These are phyloP conservation scores for Tetraneura akinire DNA, from an alignment of 1,140 invertebrate species.

Conservation along the genomic window DNA sequence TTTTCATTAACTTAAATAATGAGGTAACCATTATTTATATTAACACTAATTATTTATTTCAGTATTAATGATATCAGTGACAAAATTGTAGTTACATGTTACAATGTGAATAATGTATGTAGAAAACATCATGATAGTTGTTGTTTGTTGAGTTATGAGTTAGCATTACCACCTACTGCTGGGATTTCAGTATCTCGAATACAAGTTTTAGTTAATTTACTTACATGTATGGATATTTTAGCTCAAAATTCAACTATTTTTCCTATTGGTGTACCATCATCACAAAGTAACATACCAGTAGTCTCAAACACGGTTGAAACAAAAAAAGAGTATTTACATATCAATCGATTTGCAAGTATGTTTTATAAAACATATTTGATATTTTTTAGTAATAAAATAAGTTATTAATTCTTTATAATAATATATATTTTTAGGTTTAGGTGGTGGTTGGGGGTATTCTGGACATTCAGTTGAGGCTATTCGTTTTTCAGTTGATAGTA, in stretches of 20 bases:
- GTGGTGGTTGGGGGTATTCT: conserved; percentile 97
- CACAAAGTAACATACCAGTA: conserved; percentile 19
- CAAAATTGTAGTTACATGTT: conserved; percentile 52
- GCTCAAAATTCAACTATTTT: conserved; percentile 65
- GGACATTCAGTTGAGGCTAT: conserved; percentile 94
- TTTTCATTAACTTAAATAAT: neutral
- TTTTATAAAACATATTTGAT: neutral
- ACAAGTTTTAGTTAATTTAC: conserved; percentile 83
- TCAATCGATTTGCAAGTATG: conserved; percentile 44
- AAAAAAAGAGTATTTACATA: conserved; percentile 34
- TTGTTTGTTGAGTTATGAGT: conserved; percentile 63
- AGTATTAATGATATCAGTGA: conserved; percentile 36
- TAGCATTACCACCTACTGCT: conserved; percentile 75
- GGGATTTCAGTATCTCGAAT: conserved; percentile 75
- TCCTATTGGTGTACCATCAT: conserved; percentile 20
- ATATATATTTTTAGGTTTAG: conserved; percentile 66
- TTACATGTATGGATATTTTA: conserved; percentile 87
- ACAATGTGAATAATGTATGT: conserved; percentile 53
- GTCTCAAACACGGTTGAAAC: neutral
- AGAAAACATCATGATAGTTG: conserved; percentile 21
- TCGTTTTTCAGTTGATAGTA: conserved; percentile 87
- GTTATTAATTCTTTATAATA: too few relatives aligned
- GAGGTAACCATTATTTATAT: neutral
- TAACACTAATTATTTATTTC: neutral
- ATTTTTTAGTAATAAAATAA: too few relatives aligned